These are phyloP conservation scores for Sarotherodon lohbergeri DNA, from an alignment of 2,113 vertebrate genomes.

Conservation along the genomic window DNA sequence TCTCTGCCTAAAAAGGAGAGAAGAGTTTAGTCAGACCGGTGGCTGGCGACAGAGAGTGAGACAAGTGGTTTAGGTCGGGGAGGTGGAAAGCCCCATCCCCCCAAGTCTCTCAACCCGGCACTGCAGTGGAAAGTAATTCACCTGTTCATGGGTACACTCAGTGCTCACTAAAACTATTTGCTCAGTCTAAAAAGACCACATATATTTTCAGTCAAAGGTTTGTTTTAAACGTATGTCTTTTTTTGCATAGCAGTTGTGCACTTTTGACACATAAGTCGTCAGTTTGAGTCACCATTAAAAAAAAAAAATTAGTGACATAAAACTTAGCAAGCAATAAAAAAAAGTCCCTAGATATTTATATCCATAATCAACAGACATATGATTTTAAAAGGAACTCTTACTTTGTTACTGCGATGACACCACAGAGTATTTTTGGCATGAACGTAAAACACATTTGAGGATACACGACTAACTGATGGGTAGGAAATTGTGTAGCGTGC, in stretches of 20 bases:
- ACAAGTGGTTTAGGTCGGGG: constrained; percentile 31
- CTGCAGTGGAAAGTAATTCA: not conserved
- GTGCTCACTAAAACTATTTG: not conserved
- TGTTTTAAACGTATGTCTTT: not conserved
- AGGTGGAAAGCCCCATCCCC: not conserved
- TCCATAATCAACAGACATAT: not conserved
- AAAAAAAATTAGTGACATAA: not conserved
- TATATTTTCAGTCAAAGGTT: not conserved
- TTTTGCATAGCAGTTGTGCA: constrained; percentile 55
- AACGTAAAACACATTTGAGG: not conserved
- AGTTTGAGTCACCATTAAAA: constrained; percentile 7
- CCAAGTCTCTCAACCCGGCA: not conserved
- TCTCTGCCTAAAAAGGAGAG: constrained; percentile 56
- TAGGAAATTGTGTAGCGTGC: not conserved
- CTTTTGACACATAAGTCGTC: constrained; percentile 6
- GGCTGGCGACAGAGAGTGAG: constrained; percentile 38
- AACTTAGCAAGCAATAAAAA: constrained; percentile 23
- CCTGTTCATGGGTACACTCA: constrained; percentile 2
- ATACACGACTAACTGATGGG: not conserved
- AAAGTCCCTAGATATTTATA: not conserved
- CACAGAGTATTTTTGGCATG: constrained; percentile 35
- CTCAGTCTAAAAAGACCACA: not conserved
- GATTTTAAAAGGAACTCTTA: not conserved
- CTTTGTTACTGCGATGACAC: constrained; percentile 14
- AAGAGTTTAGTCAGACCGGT: constrained; percentile 33